phyloP scores from a whole-genome alignment of 2,113 vertebrate genomes.

The Semicossyphus pulcher region DNA sequence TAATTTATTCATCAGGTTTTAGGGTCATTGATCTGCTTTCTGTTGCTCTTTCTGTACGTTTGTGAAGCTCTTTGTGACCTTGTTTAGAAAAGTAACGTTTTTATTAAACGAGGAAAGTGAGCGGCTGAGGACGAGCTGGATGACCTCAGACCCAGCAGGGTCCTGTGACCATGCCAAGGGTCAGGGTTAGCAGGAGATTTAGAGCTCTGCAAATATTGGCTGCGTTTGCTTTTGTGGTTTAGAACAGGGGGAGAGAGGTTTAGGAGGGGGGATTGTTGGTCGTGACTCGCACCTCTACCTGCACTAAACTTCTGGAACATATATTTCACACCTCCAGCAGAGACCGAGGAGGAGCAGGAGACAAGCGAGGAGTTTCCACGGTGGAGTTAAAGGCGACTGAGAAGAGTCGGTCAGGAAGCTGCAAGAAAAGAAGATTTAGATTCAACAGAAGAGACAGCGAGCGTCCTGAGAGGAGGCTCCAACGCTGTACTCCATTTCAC shows the following conservation, averaged over 20 bases:
- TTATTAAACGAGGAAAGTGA: slow-evolving; percentile 14
- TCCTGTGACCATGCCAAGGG: slow-evolving; percentile 69
- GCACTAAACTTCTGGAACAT: slow-evolving; percentile 43
- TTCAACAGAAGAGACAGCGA: slow-evolving; percentile 55
- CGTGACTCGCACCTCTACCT: slow-evolving; percentile 60
- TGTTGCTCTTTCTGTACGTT: too few relatives aligned
- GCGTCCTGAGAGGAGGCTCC: slow-evolving; percentile 70
- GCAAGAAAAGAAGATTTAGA: slow-evolving; percentile 58
- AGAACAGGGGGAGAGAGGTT: slow-evolving; percentile 4
- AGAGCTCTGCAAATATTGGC: slow-evolving; percentile 70
- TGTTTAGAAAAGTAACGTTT: too few relatives aligned
- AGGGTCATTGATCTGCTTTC: too few relatives aligned
- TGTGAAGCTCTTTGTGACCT: too few relatives aligned
- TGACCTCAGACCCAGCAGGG: slow-evolving; percentile 71
- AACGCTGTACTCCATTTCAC: slow-evolving; percentile 44
- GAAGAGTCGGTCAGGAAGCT: slow-evolving; percentile 16
- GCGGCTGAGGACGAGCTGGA: not conserved
- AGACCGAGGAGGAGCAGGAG: not conserved
- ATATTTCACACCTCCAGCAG: slow-evolving; percentile 1
- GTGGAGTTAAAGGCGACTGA: slow-evolving; percentile 33
- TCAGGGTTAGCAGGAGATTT: too few relatives aligned
- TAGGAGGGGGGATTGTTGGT: not conserved
- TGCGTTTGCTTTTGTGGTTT: slow-evolving; percentile 41
- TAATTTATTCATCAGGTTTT: too few relatives aligned
- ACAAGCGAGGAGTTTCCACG: slow-evolving; percentile 12